phyloP scores from a whole-genome alignment of 2,797 vertebrate species.

The Discoglossus pictus region DNA sequence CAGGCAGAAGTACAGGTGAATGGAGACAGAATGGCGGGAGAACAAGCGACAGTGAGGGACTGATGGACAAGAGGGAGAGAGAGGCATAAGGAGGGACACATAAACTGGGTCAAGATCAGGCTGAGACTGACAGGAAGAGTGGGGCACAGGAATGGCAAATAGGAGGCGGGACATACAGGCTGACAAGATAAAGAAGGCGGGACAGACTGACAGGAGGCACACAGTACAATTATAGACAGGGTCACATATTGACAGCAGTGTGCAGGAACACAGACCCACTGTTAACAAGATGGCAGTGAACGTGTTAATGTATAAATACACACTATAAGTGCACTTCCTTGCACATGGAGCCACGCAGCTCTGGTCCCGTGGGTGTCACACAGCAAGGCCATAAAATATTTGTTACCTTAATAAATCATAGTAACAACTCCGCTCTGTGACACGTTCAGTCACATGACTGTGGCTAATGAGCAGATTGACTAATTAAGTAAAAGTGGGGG shows the following conservation, averaged over 20 bases:
- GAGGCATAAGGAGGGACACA: background rate
- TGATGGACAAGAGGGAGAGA: background rate
- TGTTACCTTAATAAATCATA: constrained; percentile 45
- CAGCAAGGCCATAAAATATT: constrained; percentile 37
- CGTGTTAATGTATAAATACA: constrained; percentile 1
- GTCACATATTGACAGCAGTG: too few species aligned
- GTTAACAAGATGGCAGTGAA: background rate
- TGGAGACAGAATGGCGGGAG: too few species aligned
- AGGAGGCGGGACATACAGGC: too few species aligned
- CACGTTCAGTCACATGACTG: constrained; percentile 30
- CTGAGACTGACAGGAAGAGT: too few species aligned
- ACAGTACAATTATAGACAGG: too few species aligned
- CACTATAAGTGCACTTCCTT: background rate
- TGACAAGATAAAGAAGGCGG: background rate
- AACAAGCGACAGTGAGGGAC: too few species aligned
- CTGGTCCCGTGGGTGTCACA: constrained; percentile 16
- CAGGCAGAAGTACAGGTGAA: too few species aligned
- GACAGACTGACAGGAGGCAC: background rate
- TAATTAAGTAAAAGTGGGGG: constrained; percentile 38
- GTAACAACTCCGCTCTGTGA: constrained; percentile 26
- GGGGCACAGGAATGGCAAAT: too few species aligned
- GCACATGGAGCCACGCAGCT: background rate
- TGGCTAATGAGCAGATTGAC: constrained; percentile 30
- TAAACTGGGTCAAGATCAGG: too few species aligned
- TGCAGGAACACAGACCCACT: background rate